phyloP scores from a whole-genome alignment of 2,888 invertebrate species.

The Ophion ventricosus region DNA sequence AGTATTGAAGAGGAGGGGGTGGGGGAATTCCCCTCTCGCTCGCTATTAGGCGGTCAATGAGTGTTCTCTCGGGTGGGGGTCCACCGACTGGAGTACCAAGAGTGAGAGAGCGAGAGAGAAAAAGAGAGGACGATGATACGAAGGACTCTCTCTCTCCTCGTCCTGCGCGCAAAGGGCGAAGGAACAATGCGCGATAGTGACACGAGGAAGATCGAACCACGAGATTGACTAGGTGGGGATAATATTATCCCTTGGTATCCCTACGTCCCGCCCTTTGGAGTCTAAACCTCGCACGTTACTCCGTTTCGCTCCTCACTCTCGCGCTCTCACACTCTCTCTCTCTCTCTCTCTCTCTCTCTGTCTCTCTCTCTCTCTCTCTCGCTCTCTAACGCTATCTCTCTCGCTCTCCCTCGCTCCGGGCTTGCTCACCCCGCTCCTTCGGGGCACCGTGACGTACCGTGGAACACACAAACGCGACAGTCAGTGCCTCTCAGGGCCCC shows the following conservation, averaged over 20 bases:
- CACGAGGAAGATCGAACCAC: slow-evolving; percentile 32
- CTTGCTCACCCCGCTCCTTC: slow-evolving; percentile 2
- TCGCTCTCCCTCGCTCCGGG: slow-evolving; percentile 3
- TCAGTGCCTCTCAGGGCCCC: slow-evolving; percentile 81
- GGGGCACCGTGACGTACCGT: slow-evolving; percentile 50
- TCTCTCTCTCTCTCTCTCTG: slow-evolving; percentile 1
- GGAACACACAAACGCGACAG: slow-evolving; percentile 68
- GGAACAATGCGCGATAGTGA: slow-evolving; percentile 10
- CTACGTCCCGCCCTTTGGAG: slow-evolving; percentile 35
- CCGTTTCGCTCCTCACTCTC: slow-evolving; percentile 10
- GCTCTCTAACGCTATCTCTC: slow-evolving; percentile 21
- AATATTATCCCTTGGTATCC: slow-evolving; percentile 18
- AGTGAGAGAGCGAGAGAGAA: not conserved
- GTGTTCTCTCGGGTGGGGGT: not conserved
- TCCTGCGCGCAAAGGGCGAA: slow-evolving; percentile 35
- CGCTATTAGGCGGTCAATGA: slow-evolving; percentile 6
- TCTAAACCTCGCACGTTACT: slow-evolving; percentile 15
- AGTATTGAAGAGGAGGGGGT: not conserved
- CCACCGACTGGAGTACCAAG: slow-evolving; percentile 1
- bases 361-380: slow-evolving; percentile 9
- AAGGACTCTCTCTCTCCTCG: slow-evolving; percentile 4
- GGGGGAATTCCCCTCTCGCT: slow-evolving; percentile 22
- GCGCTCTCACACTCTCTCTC: slow-evolving; percentile 30
- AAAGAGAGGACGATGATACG: not conserved
- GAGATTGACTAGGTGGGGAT: slow-evolving; percentile 45